These are phyloP conservation scores for Drosophila mimetica DNA, from an alignment of 2,888 invertebrate species.

Conservation along the genomic window DNA sequence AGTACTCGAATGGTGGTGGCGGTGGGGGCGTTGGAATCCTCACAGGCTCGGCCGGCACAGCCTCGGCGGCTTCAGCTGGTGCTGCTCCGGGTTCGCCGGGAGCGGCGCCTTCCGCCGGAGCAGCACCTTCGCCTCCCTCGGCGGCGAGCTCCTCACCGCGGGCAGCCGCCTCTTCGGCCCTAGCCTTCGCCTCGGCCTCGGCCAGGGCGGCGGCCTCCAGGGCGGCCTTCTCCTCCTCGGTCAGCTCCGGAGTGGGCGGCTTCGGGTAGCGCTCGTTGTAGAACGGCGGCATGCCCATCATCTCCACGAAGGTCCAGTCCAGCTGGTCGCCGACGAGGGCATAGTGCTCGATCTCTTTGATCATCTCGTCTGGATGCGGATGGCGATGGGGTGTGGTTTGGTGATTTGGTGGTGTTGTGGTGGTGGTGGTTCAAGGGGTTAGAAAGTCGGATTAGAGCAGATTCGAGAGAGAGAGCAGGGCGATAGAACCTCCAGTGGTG, in stretches of 20 bases:
- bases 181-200: slow-evolving; percentile 62
- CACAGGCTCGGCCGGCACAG: slow-evolving; percentile 56
- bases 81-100: slow-evolving; percentile 71
- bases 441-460: slow-evolving; percentile 57
- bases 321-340: slow-evolving; percentile 96
- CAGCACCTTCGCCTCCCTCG: slow-evolving; percentile 40
- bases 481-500: slow-evolving; percentile 27
- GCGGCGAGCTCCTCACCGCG: slow-evolving; percentile 49
- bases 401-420: slow-evolving; percentile 21
- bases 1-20: slow-evolving; percentile 84
- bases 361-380: slow-evolving; percentile 89
- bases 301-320: slow-evolving; percentile 96
- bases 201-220: slow-evolving; percentile 61
- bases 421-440: slow-evolving; percentile 45
- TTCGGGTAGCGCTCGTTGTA: slow-evolving; percentile 84
- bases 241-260: slow-evolving; percentile 84
- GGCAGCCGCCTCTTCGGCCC: slow-evolving; percentile 48
- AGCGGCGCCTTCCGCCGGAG: slow-evolving; percentile 5
- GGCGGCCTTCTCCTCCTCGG: slow-evolving; percentile 82
- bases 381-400: slow-evolving; percentile 3
- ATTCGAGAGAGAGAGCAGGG: slow-evolving; percentile 16
- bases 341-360: slow-evolving; percentile 95
- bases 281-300: slow-evolving; percentile 87
- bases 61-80: slow-evolving; percentile 35
- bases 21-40: slow-evolving; percentile 80